Evolutionary conservation across 1,140 invertebrate species (phyloP).

Genomic region (Helicoverpa armigera): DNA sequence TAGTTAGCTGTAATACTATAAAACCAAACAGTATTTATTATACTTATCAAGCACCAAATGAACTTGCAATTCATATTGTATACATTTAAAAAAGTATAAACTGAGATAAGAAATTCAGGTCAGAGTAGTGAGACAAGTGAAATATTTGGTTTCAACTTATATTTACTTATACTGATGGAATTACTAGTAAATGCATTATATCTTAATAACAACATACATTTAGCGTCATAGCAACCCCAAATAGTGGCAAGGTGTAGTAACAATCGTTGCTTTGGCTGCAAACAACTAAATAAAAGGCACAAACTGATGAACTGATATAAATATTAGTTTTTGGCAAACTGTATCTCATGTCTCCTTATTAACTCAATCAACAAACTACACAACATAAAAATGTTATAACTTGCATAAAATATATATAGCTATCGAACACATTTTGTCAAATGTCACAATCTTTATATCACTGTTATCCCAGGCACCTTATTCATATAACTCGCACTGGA

Average conservation of each 20-base stretch:
- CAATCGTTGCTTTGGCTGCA: neutral
- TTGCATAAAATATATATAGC: constrained; percentile 40
- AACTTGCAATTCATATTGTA: constrained; percentile 1
- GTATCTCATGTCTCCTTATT: constrained; percentile 3
- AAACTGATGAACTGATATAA: constrained; percentile 9
- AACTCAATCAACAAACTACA: constrained; percentile 13
- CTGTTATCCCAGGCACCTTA: constrained; percentile 8
- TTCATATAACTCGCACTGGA: neutral
- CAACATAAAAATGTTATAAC: constrained; percentile 33
- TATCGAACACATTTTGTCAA: constrained; percentile 37
- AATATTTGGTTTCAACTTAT: constrained; percentile 46
- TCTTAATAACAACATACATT: neutral
- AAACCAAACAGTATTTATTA: constrained; percentile 1
- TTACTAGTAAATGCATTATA: constrained; percentile 13
- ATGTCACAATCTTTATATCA: constrained; percentile 39
- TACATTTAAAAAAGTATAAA: neutral
- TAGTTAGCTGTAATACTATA: neutral
- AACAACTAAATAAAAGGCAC: constrained; percentile 27
- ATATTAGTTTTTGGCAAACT: constrained; percentile 40
- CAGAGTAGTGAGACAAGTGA: neutral
- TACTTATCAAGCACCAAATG: constrained; percentile 24
- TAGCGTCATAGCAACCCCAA: constrained; percentile 8
- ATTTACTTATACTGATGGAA: neutral
- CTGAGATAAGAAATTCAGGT: neutral
- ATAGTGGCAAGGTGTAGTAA: neutral